Evolutionary conservation across 1,140 invertebrate species (phyloP), one percentile per base, ranked within the genome.

Genomic region (Lepidurus arcticus): DNA sequence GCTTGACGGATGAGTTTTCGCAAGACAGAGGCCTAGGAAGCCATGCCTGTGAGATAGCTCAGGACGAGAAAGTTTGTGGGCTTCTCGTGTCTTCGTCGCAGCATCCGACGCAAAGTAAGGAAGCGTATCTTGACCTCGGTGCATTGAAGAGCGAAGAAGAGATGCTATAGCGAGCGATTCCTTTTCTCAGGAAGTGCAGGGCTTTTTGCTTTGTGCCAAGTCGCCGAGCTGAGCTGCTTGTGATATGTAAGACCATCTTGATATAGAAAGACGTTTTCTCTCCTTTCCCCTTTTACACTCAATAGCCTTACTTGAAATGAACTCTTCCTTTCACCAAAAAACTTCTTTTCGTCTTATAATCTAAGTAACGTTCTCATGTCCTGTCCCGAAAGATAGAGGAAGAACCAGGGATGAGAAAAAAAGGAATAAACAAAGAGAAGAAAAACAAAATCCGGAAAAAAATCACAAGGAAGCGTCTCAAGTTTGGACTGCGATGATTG

Each of bases 1-100:
- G 7, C 53, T 65, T 65, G 53, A 65, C 53, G 53, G 53, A 65
- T 65, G 53, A 21, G 53, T 65, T 65, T 65, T 65, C 53, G 53
- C 53, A 21, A 65, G 53, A 65, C 53, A 65, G 21, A 21, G 34
- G 2, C 34, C 34, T 34, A 34, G 53, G 53, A 65, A 7, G 53
- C 53, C 53, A n/a, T 65, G 6, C 5, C 16, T 11, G 53, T 65
- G 53, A 21, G 53, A 65, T 21, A 65, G 53, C 16, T 16, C 53
- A 65, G 21, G 8, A 21, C 53, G 6, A 21, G 53, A 65, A 65
- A 21, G 21, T 21, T 65, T 65, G 53, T 1, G 47, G 21, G 53
- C 21, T 65, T 65, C 53, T 65, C 16, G 8, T 65, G 53, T n/a
- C 53, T n/a, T 65, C 53, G 16, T 65, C 16, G 53, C 53, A 65